These are phyloP conservation scores for Epiperipatus broadwayi DNA, from an alignment of 2,888 invertebrate species.

Conservation along the genomic window DNA sequence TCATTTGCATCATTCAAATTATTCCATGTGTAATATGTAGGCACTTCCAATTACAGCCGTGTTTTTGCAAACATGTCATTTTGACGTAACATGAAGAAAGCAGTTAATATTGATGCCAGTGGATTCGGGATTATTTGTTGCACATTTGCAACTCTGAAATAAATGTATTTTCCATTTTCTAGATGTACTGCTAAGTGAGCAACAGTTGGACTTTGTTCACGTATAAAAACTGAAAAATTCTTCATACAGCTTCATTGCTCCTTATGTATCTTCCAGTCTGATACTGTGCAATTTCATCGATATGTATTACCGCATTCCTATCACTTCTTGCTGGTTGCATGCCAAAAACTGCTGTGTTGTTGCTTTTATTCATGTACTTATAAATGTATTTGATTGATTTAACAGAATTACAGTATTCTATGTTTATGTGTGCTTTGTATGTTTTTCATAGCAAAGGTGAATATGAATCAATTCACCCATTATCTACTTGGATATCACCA, in stretches of 20 bases:
- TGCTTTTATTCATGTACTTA: slow-evolving; percentile 30
- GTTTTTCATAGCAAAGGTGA: slow-evolving; percentile 8
- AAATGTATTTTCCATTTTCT: slow-evolving; percentile 22
- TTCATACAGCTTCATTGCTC: slow-evolving; percentile 26
- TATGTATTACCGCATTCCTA: not conserved
- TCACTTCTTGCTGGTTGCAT: slow-evolving; percentile 6
- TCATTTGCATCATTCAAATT: slow-evolving; percentile 16
- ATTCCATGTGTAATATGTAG: slow-evolving; percentile 18
- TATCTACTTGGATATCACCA: slow-evolving; percentile 13
- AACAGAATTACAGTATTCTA: slow-evolving; percentile 21
- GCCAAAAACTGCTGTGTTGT: slow-evolving; percentile 23
- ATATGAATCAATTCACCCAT: slow-evolving; percentile 16
- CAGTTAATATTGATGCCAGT: slow-evolving; percentile 18
- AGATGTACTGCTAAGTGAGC: slow-evolving; percentile 21
- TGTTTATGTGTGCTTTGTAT: slow-evolving; percentile 26
- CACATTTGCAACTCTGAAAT: slow-evolving; percentile 24
- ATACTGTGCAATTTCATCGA: slow-evolving; percentile 23
- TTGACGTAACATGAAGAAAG: slow-evolving; percentile 20
- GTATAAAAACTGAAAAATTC: slow-evolving; percentile 22
- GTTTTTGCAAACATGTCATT: slow-evolving; percentile 19
- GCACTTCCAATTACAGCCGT: slow-evolving; percentile 18
- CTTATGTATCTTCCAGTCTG: slow-evolving; percentile 23
- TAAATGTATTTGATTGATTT: slow-evolving; percentile 20
- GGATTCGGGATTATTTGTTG: slow-evolving; percentile 19
- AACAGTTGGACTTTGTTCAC: slow-evolving; percentile 21